Evolutionary conservation across 2,888 invertebrate genomes (phyloP).

Genomic region (Ischnus inquisitorius): DNA sequence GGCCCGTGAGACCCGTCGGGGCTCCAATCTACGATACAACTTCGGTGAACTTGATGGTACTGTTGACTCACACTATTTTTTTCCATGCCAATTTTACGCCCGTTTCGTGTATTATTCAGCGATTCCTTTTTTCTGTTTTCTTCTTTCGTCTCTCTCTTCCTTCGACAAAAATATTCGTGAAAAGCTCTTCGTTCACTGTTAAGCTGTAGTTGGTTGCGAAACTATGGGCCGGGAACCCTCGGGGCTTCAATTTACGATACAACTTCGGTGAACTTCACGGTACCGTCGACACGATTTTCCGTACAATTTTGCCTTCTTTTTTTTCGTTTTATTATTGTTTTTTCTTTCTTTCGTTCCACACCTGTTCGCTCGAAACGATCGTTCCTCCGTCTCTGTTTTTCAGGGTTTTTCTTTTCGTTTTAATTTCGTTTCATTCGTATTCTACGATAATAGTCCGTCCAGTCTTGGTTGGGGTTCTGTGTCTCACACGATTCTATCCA

Average conservation of each 20-base stretch:
- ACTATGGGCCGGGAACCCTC: too few species aligned
- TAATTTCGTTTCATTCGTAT: background rate
- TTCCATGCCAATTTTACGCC: conserved; percentile 27
- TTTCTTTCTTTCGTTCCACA: background rate
- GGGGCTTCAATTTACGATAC: too few species aligned
- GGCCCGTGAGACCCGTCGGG: background rate
- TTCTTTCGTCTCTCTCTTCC: background rate
- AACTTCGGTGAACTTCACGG: too few species aligned
- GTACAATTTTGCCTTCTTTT: background rate
- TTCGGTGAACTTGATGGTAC: conserved; percentile 37
- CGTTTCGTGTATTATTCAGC: conserved; percentile 7
- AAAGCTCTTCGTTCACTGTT: background rate
- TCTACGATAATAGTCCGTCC: conserved; percentile 15
- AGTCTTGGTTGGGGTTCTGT: conserved; percentile 27
- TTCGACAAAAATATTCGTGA: background rate
- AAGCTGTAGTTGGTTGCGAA: too few species aligned
- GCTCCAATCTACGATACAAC: background rate
- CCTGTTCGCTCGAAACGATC: background rate
- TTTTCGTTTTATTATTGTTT: background rate
- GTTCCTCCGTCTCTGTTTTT: background rate
- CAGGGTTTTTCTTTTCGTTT: background rate
- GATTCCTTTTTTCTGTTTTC: background rate
- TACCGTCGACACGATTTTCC: too few species aligned
- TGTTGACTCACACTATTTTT: conserved; percentile 24
- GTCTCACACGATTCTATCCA: conserved; percentile 20